Evolutionary conservation across 2,888 invertebrate species (phyloP).

Genomic region (Drosophila birchii): DNA sequence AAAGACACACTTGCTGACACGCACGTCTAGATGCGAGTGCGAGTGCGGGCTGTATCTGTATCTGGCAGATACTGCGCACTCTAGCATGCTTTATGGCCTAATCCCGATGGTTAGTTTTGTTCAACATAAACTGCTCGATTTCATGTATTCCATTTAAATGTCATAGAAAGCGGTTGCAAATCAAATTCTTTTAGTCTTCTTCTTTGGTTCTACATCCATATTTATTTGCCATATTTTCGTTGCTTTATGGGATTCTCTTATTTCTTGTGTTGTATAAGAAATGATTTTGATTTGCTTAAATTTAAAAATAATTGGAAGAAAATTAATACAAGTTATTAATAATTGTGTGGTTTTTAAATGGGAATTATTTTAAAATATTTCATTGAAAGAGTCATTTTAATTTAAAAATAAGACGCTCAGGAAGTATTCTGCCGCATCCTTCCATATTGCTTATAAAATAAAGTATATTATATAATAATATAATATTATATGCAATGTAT

Average conservation of each 20-base stretch:
- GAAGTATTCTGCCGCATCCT: too few relatives aligned
- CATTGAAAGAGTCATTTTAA: neutral
- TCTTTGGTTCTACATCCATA: slow-evolving; percentile 48
- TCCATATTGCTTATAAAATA: neutral
- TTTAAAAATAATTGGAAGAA: slow-evolving; percentile 19
- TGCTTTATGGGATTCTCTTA: slow-evolving; percentile 25
- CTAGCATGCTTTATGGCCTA: slow-evolving; percentile 66
- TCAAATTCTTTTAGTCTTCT: slow-evolving; percentile 25
- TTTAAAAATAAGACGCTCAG: neutral
- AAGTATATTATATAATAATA: neutral
- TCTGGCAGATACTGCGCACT: slow-evolving; percentile 30
- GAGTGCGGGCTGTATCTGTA: slow-evolving; percentile 19
- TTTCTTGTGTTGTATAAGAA: slow-evolving; percentile 12
- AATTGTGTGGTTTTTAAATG: neutral
- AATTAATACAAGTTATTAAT: slow-evolving; percentile 15
- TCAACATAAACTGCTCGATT: slow-evolving; percentile 75
- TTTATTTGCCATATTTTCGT: slow-evolving; percentile 54
- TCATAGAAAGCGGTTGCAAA: slow-evolving; percentile 52
- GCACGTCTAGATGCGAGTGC: slow-evolving; percentile 48
- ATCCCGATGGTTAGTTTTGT: slow-evolving; percentile 61
- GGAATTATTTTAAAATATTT: neutral
- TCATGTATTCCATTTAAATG: slow-evolving; percentile 72
- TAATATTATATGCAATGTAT: neutral
- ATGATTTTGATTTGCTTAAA: slow-evolving; percentile 22
- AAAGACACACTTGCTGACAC: slow-evolving; percentile 58